A percentile compares a stretch with the other conserved stretches of the same genome.
Conservation (phyloP, 2,113 vertebrate species). For the Smithornis capensis region DNA sequence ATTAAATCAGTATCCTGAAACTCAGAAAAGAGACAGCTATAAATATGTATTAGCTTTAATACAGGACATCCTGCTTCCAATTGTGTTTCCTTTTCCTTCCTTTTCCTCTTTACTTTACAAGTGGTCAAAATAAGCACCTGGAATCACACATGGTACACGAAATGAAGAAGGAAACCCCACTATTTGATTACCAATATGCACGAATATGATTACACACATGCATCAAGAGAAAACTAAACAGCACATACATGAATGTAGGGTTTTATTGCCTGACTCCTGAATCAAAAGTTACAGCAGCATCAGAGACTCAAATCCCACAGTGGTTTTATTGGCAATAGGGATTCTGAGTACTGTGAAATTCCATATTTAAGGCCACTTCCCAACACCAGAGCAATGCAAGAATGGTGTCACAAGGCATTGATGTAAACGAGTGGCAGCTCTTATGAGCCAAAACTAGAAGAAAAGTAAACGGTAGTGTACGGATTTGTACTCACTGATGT, state of each 20-base stretch:
- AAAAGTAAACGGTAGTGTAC: background rate
- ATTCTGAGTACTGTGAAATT: background rate
- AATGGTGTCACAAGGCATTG: background rate
- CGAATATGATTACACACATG: background rate
- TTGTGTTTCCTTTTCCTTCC: background rate
- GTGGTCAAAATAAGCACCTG: background rate
- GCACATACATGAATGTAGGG: background rate
- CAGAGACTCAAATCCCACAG: background rate
- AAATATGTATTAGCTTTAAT: constrained; percentile 38
- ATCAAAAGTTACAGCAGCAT: background rate
- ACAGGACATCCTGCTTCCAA: constrained; percentile 36
- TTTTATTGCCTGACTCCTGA: background rate
- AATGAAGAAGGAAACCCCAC: background rate
- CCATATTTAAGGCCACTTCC: background rate
- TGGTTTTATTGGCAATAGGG: background rate
- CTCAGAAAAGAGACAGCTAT: constrained; percentile 1
- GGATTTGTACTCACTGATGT: background rate
- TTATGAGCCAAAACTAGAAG: background rate
- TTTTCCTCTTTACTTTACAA: constrained; percentile 27
- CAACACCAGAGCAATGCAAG: background rate
- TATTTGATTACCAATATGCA: background rate
- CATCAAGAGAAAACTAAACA: background rate
- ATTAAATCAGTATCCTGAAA: constrained; percentile 2
- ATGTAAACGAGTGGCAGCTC: background rate
- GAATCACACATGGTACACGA: background rate